Evolutionary conservation across 2,888 invertebrate genomes (phyloP).

Genomic region (Herminia tarsipennalis): DNA sequence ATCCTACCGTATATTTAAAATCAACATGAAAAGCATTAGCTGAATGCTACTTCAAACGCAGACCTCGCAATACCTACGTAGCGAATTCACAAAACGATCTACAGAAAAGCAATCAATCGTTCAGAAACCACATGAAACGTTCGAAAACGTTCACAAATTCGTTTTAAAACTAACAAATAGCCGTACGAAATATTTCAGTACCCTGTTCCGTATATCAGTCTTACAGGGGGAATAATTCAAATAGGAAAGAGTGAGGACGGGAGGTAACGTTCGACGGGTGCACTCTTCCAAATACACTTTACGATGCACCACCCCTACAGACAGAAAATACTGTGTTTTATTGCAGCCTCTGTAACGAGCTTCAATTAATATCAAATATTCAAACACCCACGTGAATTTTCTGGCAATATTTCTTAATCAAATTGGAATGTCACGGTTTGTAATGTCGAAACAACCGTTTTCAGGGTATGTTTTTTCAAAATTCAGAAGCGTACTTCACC

Average conservation of each 20-base stretch:
- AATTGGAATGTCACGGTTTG: no score
- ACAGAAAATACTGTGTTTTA: conserved; percentile 24
- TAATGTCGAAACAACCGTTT: no score
- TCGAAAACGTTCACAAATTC: background rate
- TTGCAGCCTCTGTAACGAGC: conserved; percentile 22
- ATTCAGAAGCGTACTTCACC: background rate
- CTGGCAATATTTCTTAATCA: no score
- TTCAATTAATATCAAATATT: conserved; percentile 32
- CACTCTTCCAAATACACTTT: conserved; percentile 48
- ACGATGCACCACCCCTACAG: conserved; percentile 38
- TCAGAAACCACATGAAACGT: background rate
- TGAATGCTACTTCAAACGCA: no score
- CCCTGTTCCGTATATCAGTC: conserved; percentile 10
- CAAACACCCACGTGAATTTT: background rate
- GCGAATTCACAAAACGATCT: no score
- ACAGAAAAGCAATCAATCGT: no score
- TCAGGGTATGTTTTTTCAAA: background rate
- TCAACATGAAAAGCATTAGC: no score
- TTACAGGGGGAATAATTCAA: conserved; percentile 41
- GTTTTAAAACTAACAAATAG: background rate
- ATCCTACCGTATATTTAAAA: no score
- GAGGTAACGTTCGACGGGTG: conserved; percentile 36
- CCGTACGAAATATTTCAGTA: conserved; percentile 1
- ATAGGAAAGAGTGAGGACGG: conserved; percentile 22
- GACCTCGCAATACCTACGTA: no score